Evolutionary conservation across 2,113 vertebrate genomes (phyloP).

Genomic region (Campylorhamphus procurvoides): DNA sequence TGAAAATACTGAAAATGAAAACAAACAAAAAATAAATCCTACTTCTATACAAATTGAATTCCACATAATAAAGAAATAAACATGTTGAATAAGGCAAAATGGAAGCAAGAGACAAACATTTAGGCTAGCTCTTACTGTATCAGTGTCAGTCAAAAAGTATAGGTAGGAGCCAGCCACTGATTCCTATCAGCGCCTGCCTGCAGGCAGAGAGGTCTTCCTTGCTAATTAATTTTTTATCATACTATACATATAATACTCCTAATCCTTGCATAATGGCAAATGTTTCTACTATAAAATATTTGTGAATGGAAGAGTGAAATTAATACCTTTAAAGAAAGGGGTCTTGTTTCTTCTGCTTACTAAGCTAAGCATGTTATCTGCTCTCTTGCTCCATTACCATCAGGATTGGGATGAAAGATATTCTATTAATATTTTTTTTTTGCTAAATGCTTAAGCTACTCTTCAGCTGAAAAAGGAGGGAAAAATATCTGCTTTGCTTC

Average conservation of each 20-base stretch:
- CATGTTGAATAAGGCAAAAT: not conserved
- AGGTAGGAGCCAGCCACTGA: not conserved
- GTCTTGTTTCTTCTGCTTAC: not conserved
- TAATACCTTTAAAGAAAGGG: not conserved
- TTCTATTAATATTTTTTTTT: not conserved
- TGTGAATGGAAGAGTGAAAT: not conserved
- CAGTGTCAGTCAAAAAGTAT: not conserved
- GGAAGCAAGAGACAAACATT: not conserved
- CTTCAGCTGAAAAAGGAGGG: not conserved
- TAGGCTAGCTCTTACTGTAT: not conserved
- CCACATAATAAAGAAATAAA: not conserved
- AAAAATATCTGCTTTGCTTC: not conserved
- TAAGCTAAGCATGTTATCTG: not conserved
- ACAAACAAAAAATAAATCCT: not conserved
- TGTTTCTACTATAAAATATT: not conserved
- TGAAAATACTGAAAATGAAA: not conserved
- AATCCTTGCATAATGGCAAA: not conserved
- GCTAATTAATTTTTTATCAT: slow-evolving; percentile 1
- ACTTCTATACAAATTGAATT: not conserved
- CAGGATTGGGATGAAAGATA: not conserved
- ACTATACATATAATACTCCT: not conserved
- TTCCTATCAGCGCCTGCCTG: not conserved
- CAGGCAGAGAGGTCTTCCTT: not conserved
- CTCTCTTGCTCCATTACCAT: not conserved
- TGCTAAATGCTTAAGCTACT: not conserved